Evolutionary conservation across 2,797 vertebrate genomes (phyloP).

Genomic region (Helostoma temminkii): DNA sequence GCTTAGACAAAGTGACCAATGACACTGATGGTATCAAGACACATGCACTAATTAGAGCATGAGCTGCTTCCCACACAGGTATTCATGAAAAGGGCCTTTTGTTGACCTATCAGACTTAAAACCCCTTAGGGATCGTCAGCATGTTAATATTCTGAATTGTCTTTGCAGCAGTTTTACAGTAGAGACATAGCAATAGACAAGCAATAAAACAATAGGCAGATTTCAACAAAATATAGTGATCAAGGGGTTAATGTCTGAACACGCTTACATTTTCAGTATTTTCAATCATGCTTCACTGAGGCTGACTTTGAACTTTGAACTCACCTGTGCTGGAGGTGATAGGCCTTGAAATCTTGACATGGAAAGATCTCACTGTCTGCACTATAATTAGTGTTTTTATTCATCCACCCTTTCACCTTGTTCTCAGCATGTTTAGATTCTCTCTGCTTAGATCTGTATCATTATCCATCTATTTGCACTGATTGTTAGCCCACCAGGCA

Average conservation of each 20-base stretch:
- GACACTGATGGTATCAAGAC: conserved; percentile 35
- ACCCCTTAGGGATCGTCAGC: too few relatives aligned
- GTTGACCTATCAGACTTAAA: too few relatives aligned
- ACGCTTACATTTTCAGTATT: conserved; percentile 53
- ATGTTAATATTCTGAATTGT: too few relatives aligned
- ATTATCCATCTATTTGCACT: conserved; percentile 71
- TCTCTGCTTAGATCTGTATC: conserved; percentile 54
- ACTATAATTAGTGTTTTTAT: conserved; percentile 73
- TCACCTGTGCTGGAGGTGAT: conserved; percentile 54
- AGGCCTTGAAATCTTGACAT: conserved; percentile 56
- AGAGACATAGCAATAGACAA: too few relatives aligned
- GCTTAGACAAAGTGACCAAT: conserved; percentile 45
- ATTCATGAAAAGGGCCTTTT: conserved; percentile 29
- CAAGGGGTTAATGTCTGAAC: too few relatives aligned
- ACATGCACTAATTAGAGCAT: conserved; percentile 27
- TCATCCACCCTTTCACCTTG: conserved; percentile 73
- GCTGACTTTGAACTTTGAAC: conserved; percentile 84
- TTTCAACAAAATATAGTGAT: too few relatives aligned
- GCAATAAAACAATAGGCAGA: too few relatives aligned
- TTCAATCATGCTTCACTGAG: conserved; percentile 74
- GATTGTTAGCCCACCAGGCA: conserved; percentile 67
- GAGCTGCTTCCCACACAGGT: conserved; percentile 40
- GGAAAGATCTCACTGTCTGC: conserved; percentile 55
- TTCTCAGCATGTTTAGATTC: conserved; percentile 52
- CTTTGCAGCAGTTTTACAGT: too few relatives aligned